Evolutionary conservation across 1,140 invertebrate genomes (phyloP), one percentile per base, ranked within the genome.

Genomic region (Zaprionus taronus): DNA sequence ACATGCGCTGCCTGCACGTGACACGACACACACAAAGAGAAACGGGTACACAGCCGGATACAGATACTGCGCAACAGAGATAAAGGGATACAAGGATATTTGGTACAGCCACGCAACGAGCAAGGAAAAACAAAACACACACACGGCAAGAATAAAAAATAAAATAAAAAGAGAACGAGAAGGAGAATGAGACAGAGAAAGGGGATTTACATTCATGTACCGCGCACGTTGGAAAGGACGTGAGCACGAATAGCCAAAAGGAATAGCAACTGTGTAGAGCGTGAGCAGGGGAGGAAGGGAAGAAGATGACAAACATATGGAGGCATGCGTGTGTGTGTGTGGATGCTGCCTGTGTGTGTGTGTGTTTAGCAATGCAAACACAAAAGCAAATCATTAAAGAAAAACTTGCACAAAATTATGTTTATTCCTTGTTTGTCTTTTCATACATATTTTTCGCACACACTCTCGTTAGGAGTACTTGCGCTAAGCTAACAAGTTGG

Each of bases 371-470:
- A 62, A 60, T 64, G 76, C 36, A 80, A 75, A 78, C 80, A 74
- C 56, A 75, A 83, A 82, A 66, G 65, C 79, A 79, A 83, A 83
- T 83, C 76, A 81, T 79, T 83, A 79, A 73, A 60, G 71, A 67
- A 73, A 73, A 68, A 68, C 71, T 73, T 73, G 71, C 56, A 60
- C 41, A 73, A 73, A 73, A 61, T 73, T 73, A 73, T 83, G 80
- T 70, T 83, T 79, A 76, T 77, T 83, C 53, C 63, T 67, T 78
- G 71, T 79, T 83, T 81, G 64, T 71, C 57, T 78, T 78, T 67
- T 38, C 65, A 64, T 77, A 58, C 55, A 31, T 51, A 47, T 64
- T 36, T 49, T 26, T 9, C 17, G 36, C 20, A 7, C 22, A 51
- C 47, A 24, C 47, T 68, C 14, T 34, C 49, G 26, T 14, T 7